phyloP scores from a whole-genome alignment of 2,797 vertebrate species.

The Buceros bicornis region DNA sequence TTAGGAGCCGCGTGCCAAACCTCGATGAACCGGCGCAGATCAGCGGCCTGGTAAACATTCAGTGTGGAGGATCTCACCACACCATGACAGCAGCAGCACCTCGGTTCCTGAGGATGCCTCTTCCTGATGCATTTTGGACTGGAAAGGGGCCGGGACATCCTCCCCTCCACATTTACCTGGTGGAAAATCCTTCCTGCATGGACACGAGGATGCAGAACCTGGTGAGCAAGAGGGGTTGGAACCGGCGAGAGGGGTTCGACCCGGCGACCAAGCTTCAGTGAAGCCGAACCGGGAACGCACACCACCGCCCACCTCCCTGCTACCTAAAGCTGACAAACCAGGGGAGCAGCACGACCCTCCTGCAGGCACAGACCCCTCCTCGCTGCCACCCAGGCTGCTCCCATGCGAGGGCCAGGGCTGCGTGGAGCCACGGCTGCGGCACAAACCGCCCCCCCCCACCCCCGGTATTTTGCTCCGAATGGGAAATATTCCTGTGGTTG shows the following conservation, averaged over 20 bases:
- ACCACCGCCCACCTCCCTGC: rapidly evolving
- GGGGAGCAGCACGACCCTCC: neutral
- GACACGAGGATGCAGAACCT: neutral
- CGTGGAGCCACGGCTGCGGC: neutral
- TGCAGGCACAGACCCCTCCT: neutral
- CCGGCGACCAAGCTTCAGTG: rapidly evolving
- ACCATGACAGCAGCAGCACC: neutral
- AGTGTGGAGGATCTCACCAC: neutral
- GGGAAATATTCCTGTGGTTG: neutral
- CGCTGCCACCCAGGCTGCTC: neutral
- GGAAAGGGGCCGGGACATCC: neutral
- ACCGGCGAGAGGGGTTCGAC: neutral
- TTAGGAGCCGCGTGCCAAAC: neutral
- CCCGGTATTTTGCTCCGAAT: neutral
- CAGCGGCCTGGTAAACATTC: rapidly evolving
- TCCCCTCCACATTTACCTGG: rapidly evolving
- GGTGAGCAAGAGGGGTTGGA: neutral
- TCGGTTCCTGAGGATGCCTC: rapidly evolving
- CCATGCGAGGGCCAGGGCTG: neutral
- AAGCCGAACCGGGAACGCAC: rapidly evolving
- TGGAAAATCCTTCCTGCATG: neutral
- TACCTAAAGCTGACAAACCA: neutral
- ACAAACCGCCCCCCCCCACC: too few relatives aligned
- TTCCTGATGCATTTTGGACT: rapidly evolving
- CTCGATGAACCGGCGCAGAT: rapidly evolving